These are phyloP conservation scores for Stegodyphus mimosarum DNA, from an alignment of 1,140 invertebrate species.

Conservation along the genomic window DNA sequence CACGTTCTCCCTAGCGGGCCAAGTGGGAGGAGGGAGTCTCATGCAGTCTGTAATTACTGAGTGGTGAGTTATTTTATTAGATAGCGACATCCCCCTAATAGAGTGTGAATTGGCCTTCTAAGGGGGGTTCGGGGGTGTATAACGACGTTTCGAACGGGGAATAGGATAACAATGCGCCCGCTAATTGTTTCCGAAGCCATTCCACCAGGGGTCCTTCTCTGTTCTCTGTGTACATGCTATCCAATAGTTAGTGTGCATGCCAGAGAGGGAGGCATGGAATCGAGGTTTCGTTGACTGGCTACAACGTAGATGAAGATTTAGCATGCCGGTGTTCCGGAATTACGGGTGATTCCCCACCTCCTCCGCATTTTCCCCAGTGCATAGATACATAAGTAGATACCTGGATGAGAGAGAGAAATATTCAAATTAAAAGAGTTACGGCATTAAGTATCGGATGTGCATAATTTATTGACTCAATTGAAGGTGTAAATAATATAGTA, in stretches of 20 bases:
- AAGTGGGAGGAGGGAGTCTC: slow-evolving; percentile 29
- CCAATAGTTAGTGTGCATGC: neutral
- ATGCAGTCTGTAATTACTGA: slow-evolving; percentile 58
- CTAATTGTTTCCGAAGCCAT: slow-evolving; percentile 60
- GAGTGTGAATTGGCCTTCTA: slow-evolving; percentile 58
- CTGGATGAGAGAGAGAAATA: too few species aligned
- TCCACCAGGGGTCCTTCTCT: slow-evolving; percentile 18
- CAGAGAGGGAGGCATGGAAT: neutral
- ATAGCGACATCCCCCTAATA: slow-evolving; percentile 60
- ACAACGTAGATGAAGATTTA: neutral
- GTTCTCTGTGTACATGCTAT: neutral
- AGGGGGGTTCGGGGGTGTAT: slow-evolving; percentile 21
- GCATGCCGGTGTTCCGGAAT: neutral
- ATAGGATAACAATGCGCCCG: slow-evolving; percentile 60
- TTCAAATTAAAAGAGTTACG: too few species aligned
- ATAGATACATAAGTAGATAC: too few species aligned
- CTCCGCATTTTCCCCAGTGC: too few species aligned
- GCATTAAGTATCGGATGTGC: too few species aligned
- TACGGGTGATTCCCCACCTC: neutral
- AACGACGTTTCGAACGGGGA: slow-evolving; percentile 60
- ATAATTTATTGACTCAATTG: too few species aligned
- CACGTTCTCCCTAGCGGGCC: slow-evolving; percentile 46
- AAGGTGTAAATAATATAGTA: too few species aligned
- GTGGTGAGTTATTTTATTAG: slow-evolving; percentile 61
- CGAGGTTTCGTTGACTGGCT: neutral